A percentile compares a stretch with the other conserved stretches of the same genome.
These are phyloP conservation scores for Clarias laeviceps DNA, from an alignment of 2,797 vertebrate species.

Conservation along the genomic window DNA sequence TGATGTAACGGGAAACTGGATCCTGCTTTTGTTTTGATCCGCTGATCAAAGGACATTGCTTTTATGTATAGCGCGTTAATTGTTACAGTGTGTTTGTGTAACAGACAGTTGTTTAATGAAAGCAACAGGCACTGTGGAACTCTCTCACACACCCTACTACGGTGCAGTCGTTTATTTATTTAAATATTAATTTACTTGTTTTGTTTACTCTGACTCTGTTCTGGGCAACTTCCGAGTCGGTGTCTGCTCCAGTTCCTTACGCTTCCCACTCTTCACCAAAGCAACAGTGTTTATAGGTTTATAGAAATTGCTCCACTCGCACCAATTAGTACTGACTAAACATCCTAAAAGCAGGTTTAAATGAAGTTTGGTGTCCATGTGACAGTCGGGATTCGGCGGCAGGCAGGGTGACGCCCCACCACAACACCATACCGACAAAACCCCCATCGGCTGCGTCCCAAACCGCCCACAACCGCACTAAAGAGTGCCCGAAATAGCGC, in stretches of 20 bases:
- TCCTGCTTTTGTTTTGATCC: not conserved
- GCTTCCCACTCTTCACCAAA: not conserved
- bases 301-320: not conserved
- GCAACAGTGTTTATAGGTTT: not conserved
- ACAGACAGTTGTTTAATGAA: slow-evolving; percentile 7
- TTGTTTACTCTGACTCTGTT: slow-evolving; percentile 38
- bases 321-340: not conserved
- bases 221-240: slow-evolving; percentile 25
- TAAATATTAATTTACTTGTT: not conserved
- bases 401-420: slow-evolving; percentile 78
- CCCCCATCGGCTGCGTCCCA: slow-evolving; percentile 9
- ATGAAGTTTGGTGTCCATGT: slow-evolving; percentile 52
- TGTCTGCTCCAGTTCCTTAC: no score
- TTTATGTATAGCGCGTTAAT: not conserved
- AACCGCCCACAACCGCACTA: not conserved
- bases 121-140: slow-evolving; percentile 6
- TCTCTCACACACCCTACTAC: not conserved
- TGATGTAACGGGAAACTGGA: not conserved
- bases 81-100: not conserved
- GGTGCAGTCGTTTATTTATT: not conserved
- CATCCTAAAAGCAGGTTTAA: not conserved
- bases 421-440: slow-evolving; percentile 58
- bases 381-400: slow-evolving; percentile 51
- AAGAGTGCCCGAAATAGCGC: not conserved
- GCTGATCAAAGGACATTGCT: not conserved